Conservation (phyloP, 37 sponge, comb jelly and placozoan genomes). For the Cladorhizidae sp. region DNA sequence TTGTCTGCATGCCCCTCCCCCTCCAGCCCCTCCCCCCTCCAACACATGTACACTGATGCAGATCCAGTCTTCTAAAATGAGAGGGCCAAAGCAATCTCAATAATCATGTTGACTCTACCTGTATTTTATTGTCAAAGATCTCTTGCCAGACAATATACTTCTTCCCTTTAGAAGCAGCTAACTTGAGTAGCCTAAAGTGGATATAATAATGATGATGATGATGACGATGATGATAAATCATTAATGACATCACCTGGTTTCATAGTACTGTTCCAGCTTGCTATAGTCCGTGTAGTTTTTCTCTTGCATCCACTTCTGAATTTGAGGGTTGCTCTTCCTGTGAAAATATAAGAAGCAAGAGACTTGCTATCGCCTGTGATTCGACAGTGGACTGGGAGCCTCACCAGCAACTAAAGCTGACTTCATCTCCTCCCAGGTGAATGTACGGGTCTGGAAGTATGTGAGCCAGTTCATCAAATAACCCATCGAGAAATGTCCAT, state of each 20-base stretch:
- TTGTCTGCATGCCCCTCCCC: too few relatives aligned
- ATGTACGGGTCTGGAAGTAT: constrained; percentile 85
- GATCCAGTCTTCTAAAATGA: too few relatives aligned
- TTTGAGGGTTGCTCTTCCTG: constrained; percentile 79
- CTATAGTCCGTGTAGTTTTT: constrained; percentile 70
- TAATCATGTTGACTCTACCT: constrained; percentile 26
- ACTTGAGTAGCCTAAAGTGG: constrained; percentile 61
- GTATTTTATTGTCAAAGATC: constrained; percentile 87
- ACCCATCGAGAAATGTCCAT: constrained; percentile 68
- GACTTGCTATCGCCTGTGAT: not conserved
- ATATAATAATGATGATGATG: not conserved
- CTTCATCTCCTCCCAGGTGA: constrained; percentile 97
- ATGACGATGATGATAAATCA: not conserved
- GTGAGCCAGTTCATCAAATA: constrained; percentile 74
- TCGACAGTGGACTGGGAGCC: not conserved
- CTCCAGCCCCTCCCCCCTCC: too few relatives aligned
- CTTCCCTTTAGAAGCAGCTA: constrained; percentile 60
- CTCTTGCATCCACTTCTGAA: constrained; percentile 77
- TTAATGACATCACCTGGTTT: constrained; percentile 65
- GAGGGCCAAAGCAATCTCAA: too few relatives aligned
- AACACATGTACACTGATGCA: not conserved
- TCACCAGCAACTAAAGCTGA: constrained; percentile 77
- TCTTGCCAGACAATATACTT: constrained; percentile 98
- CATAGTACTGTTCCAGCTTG: constrained; percentile 90
- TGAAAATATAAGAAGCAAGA: not conserved